A percentile compares a stretch with the other conserved stretches of the same genome.
phyloP scores from a whole-genome alignment of 2,797 vertebrate species.

The Microctenopoma steveboyesi region DNA sequence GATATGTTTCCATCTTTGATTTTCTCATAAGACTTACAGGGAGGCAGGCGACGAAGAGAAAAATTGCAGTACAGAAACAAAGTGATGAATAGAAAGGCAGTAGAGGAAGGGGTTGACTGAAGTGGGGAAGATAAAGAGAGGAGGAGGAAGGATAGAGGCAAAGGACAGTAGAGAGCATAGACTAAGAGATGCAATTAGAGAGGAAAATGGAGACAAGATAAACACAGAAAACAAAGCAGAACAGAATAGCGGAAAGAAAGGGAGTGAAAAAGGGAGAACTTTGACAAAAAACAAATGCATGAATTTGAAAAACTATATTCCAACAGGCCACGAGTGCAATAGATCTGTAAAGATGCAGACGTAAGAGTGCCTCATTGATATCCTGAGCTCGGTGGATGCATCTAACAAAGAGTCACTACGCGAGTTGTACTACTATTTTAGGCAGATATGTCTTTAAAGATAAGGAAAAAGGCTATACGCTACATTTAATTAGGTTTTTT shows the following conservation, averaged over 20 bases:
- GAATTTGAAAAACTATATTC: not conserved
- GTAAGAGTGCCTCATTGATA: not conserved
- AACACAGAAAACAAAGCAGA: not conserved
- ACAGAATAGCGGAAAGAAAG: not conserved
- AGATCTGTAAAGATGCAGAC: conserved; percentile 19
- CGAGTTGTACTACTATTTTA: conserved; percentile 8
- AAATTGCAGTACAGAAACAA: not conserved
- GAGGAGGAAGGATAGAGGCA: not conserved
- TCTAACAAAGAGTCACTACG: conserved; percentile 20
- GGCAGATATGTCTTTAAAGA: not conserved
- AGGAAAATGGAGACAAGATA: not conserved
- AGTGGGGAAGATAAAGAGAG: conserved; percentile 19
- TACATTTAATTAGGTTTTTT: too few relatives aligned
- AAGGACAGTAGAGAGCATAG: not conserved
- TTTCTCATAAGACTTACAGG: conserved; percentile 13
- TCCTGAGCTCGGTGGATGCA: not conserved
- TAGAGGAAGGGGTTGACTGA: conserved; percentile 4
- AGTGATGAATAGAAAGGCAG: conserved; percentile 19
- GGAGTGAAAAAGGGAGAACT: not conserved
- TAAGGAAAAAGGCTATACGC: too few relatives aligned
- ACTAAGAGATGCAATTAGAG: conserved; percentile 36
- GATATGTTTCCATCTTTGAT: conserved; percentile 18
- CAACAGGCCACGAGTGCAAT: not conserved
- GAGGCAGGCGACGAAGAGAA: not conserved
- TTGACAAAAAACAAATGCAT: not conserved